Conservation (phyloP, 2,888 invertebrate species). For the Oscheius sp. region DNA sequence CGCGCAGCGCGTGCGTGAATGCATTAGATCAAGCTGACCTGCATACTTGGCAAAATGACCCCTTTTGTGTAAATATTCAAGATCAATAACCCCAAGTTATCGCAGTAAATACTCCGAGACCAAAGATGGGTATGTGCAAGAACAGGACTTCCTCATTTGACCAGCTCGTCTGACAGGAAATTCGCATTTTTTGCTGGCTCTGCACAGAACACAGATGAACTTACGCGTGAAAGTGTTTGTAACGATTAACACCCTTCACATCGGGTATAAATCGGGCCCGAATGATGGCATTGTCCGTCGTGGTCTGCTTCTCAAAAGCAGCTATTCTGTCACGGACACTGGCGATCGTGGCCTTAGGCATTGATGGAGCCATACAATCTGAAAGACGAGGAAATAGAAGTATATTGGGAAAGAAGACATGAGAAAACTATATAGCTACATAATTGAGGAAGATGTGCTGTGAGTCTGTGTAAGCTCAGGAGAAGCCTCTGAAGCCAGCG, state of each 20-base stretch:
- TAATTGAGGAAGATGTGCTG: background rate
- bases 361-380: constrained; percentile 31
- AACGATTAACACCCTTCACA: constrained; percentile 67
- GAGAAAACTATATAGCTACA: background rate
- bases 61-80: too few species aligned
- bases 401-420: constrained; percentile 6
- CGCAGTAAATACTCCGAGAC: too few species aligned
- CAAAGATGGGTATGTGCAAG: too few species aligned
- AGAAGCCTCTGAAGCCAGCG: background rate
- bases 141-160: too few species aligned
- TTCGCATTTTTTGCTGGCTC: too few species aligned
- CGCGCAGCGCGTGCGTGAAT: constrained; percentile 20
- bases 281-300: constrained; percentile 52
- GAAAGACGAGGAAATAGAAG: background rate
- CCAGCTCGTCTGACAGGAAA: too few species aligned
- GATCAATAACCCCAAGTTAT: too few species aligned
- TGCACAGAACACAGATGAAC: background rate
- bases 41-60: background rate
- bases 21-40: constrained; percentile 32
- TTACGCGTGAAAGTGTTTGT: constrained; percentile 68
- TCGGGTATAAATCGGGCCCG: constrained; percentile 64
- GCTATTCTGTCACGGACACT: constrained; percentile 53
- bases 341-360: constrained; percentile 26
- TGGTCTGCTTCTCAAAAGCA: constrained; percentile 45
- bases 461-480: background rate